Percentiles rank a stretch among this genome's conserved stretches.
phyloP scores from a whole-genome alignment of 2,888 invertebrate species.

The Orthonevra nobilis region DNA sequence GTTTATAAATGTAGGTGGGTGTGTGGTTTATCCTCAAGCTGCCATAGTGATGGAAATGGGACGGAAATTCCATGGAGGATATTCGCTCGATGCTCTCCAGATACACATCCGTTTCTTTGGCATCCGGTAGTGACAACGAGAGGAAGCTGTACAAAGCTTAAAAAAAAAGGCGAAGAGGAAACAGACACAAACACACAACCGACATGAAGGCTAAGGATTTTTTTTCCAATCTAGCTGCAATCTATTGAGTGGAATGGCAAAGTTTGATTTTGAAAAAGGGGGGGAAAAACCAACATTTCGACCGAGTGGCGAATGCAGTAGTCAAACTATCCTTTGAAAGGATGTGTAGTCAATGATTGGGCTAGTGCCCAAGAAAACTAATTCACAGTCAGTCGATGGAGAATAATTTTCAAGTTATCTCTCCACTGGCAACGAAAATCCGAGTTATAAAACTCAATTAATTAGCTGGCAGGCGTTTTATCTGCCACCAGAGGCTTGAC shows the following conservation, averaged over 20 bases:
- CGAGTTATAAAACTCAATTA: too few relatives aligned
- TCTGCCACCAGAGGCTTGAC: too few relatives aligned
- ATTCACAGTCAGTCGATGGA: too few relatives aligned
- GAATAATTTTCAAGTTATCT: too few relatives aligned
- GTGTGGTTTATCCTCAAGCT: background rate
- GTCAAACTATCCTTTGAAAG: too few relatives aligned
- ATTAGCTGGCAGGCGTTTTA: too few relatives aligned
- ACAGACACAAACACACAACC: background rate
- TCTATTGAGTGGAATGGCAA: conserved; percentile 34
- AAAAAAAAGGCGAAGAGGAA: background rate
- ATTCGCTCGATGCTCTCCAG: conserved; percentile 30
- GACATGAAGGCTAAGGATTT: conserved; percentile 1
- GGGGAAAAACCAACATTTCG: too few relatives aligned
- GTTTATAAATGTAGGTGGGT: too few relatives aligned
- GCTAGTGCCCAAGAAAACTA: background rate
- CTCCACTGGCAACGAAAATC: too few relatives aligned
- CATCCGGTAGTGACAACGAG: conserved; percentile 44
- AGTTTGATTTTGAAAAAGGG: conserved; percentile 44
- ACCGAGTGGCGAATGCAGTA: too few relatives aligned
- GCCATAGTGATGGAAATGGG: conserved; percentile 7
- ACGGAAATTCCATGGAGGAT: conserved; percentile 42
- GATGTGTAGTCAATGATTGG: too few relatives aligned
- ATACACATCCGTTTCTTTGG: conserved; percentile 51
- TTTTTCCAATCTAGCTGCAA: conserved; percentile 36
- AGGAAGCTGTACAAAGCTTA: background rate